phyloP scores from a whole-genome alignment of 2,888 invertebrate species.

The Mantis religiosa region DNA sequence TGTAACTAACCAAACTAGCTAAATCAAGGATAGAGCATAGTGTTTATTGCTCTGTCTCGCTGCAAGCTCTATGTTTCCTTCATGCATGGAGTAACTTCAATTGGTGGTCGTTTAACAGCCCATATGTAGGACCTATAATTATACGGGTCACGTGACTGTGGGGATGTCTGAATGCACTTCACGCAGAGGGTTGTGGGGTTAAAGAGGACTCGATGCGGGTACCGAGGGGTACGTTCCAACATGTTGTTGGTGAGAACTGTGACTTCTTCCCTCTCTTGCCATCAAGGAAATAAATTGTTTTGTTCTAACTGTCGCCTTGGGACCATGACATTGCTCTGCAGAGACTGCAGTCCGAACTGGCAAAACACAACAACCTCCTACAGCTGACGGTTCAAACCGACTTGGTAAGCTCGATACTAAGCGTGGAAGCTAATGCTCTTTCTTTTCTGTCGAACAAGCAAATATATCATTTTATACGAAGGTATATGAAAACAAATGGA shows the following conservation, averaged over 20 bases:
- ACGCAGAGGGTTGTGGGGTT: neutral
- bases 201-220: neutral
- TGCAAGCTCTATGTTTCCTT: neutral
- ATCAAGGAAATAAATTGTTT: neutral
- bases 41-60: too few species aligned
- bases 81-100: neutral
- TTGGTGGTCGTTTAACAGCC: constrained; percentile 2
- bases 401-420: too few species aligned
- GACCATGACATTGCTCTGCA: neutral
- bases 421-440: too few species aligned
- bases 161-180: neutral
- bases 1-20: too few species aligned
- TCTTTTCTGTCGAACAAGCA: too few species aligned
- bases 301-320: neutral
- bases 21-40: too few species aligned
- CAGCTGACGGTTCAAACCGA: too few species aligned
- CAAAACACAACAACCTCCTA: too few species aligned
- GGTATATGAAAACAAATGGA: too few species aligned
- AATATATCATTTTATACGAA: too few species aligned
- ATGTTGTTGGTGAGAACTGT: neutral
- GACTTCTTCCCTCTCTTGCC: neutral
- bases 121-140: constrained; percentile 10
- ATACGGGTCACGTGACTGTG: constrained; percentile 5
- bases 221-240: neutral
- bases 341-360: too few species aligned